A percentile compares a stretch with the other conserved stretches of the same genome.
Evolutionary conservation across 2,888 invertebrate genomes (phyloP).

Genomic region (Chrysolina oricalcia): DNA sequence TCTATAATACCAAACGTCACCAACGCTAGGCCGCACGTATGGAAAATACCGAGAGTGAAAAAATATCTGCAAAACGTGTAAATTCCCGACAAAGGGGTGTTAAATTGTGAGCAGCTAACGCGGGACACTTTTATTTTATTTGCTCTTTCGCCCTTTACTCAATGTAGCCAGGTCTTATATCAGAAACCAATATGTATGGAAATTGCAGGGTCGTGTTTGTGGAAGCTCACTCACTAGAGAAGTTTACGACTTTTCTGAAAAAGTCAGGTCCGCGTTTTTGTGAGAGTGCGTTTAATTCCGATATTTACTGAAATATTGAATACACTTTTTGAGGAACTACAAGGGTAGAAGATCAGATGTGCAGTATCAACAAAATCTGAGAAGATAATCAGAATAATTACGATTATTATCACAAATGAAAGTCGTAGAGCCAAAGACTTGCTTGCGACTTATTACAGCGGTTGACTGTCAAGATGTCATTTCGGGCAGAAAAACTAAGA

Average conservation of each 20-base stretch:
- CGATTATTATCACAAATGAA: too few relatives aligned
- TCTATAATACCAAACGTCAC: not conserved
- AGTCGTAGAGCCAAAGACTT: too few relatives aligned
- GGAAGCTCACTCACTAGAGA: conserved; percentile 42
- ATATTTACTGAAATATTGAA: not conserved
- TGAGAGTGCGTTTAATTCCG: not conserved
- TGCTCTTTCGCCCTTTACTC: conserved; percentile 56
- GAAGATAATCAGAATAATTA: too few relatives aligned
- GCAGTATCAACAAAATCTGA: too few relatives aligned
- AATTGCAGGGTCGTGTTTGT: conserved; percentile 56
- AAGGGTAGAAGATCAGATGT: too few relatives aligned
- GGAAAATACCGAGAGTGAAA: conserved; percentile 15
- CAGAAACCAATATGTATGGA: conserved; percentile 69
- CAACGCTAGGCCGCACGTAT: not conserved
- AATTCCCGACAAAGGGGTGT: conserved; percentile 41
- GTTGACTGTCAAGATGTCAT: too few relatives aligned
- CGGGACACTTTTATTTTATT: conserved; percentile 62
- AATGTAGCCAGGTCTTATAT: conserved; percentile 57
- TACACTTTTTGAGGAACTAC: too few relatives aligned
- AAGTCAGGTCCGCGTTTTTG: conserved; percentile 21
- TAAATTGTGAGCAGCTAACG: conserved; percentile 47
- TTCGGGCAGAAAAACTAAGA: too few relatives aligned
- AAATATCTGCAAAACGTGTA: conserved; percentile 38
- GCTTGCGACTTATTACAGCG: too few relatives aligned
- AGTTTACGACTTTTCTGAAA: conserved; percentile 38